Evolutionary conservation across 2,113 vertebrate genomes (phyloP).

Genomic region (Brachypodius melanocephalos): DNA sequence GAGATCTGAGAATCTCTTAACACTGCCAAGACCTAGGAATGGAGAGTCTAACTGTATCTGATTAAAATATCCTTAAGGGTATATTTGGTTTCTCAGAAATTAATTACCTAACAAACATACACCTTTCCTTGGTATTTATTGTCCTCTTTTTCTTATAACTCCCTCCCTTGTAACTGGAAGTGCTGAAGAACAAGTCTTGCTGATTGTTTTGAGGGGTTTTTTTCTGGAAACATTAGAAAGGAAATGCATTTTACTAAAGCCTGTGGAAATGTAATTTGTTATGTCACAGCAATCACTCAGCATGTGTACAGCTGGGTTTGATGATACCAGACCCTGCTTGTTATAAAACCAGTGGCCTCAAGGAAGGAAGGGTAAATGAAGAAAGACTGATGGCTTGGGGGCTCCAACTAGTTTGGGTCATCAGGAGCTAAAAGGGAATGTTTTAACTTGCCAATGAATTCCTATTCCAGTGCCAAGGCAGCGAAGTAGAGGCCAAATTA

Average conservation of each 20-base stretch:
- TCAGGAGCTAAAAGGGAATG: neutral
- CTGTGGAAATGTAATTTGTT: constrained; percentile 11
- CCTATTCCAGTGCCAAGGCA: neutral
- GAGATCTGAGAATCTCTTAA: neutral
- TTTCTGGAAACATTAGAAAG: neutral
- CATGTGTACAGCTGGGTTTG: neutral
- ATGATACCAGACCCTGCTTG: neutral
- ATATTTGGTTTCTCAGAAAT: neutral
- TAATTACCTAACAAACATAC: neutral
- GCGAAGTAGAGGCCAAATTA: neutral
- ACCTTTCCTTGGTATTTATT: neutral
- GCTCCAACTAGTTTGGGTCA: neutral
- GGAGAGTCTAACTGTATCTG: neutral
- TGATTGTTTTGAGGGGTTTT: neutral
- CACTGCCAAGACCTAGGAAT: neutral
- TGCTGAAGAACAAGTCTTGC: neutral
- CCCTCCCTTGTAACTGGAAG: neutral
- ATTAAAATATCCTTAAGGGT: neutral
- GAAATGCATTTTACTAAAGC: constrained; percentile 30
- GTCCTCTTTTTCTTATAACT: neutral
- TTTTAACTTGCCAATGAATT: neutral
- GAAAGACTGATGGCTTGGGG: neutral
- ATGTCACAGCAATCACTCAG: constrained; percentile 17
- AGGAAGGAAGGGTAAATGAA: neutral
- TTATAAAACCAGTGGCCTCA: neutral